Conservation (phyloP, 2,797 vertebrate genomes). For the Poecilia wingei region DNA sequence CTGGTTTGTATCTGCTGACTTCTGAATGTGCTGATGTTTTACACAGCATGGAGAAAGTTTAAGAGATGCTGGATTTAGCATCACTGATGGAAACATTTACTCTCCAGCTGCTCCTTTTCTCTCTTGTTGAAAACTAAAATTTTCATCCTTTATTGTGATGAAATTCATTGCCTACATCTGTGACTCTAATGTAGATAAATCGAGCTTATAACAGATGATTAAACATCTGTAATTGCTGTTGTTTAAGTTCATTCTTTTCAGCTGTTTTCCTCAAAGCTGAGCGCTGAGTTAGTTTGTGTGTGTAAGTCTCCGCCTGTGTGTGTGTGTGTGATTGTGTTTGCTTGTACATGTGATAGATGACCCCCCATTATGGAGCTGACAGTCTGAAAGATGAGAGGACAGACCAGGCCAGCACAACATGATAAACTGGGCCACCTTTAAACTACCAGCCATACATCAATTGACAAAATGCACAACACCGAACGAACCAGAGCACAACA, state of each 20-base stretch:
- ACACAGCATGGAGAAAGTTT: not conserved
- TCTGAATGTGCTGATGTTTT: not conserved
- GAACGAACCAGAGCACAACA: conserved; percentile 35
- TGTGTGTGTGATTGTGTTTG: conserved; percentile 23
- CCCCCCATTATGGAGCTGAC: conserved; percentile 64
- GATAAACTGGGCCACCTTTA: conserved; percentile 70
- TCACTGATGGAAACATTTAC: not conserved
- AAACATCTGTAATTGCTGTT: not conserved
- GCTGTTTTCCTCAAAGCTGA: not conserved
- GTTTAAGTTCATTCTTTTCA: conserved; percentile 14
- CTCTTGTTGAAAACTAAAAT: not conserved
- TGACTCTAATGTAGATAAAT: conserved; percentile 1
- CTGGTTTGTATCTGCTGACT: not conserved
- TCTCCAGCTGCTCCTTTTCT: not conserved
- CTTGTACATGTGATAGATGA: conserved; percentile 58
- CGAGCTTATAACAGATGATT: not conserved
- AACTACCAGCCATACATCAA: conserved; percentile 63
- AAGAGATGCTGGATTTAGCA: conserved; percentile 1
- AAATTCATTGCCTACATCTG: not conserved
- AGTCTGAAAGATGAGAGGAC: conserved; percentile 66
- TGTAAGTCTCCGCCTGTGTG: not conserved
- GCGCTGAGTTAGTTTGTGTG: conserved; percentile 3
- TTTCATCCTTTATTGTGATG: not conserved
- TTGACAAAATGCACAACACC: conserved; percentile 27
- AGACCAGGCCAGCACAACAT: conserved; percentile 53